phyloP scores from a whole-genome alignment of 2,797 vertebrate species.

The Babyrousa celebensis region DNA sequence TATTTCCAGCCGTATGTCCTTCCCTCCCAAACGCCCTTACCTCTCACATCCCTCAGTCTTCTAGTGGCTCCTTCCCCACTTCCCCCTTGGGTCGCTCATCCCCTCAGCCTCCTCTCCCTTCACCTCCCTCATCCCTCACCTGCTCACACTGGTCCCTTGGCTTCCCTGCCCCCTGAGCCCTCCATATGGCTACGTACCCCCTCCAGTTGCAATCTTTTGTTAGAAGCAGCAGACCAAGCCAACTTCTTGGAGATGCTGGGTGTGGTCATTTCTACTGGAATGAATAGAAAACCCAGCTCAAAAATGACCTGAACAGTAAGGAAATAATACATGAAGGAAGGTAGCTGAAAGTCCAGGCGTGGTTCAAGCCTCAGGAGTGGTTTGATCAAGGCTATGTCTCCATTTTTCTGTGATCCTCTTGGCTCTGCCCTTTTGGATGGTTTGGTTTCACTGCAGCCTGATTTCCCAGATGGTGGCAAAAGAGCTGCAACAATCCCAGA shows the following conservation, averaged over 20 bases:
- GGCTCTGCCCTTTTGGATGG: background rate
- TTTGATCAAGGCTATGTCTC: slow-evolving; percentile 17
- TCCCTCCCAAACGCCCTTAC: too few relatives aligned
- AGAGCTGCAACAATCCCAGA: background rate
- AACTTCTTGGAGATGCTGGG: background rate
- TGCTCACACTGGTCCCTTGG: background rate
- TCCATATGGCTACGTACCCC: background rate
- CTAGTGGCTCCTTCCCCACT: background rate
- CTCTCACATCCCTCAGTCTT: background rate
- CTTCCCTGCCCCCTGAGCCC: background rate
- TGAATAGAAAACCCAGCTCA: background rate
- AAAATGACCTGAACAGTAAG: slow-evolving; percentile 13
- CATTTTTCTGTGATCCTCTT: slow-evolving; percentile 1
- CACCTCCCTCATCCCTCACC: background rate
- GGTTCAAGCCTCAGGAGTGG: background rate
- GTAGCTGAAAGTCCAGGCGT: background rate
- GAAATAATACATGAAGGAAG: background rate
- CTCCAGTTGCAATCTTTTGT: background rate
- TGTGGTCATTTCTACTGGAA: background rate
- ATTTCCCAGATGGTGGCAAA: background rate
- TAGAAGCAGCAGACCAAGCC: background rate
- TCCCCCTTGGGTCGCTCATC: background rate
- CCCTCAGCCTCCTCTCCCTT: background rate
- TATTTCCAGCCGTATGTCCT: too few relatives aligned
- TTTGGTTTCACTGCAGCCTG: background rate